A percentile compares a stretch with the other conserved stretches of the same genome.
These are phyloP conservation scores for Rana temporaria DNA, from an alignment of 2,113 vertebrate genomes.

Conservation along the genomic window DNA sequence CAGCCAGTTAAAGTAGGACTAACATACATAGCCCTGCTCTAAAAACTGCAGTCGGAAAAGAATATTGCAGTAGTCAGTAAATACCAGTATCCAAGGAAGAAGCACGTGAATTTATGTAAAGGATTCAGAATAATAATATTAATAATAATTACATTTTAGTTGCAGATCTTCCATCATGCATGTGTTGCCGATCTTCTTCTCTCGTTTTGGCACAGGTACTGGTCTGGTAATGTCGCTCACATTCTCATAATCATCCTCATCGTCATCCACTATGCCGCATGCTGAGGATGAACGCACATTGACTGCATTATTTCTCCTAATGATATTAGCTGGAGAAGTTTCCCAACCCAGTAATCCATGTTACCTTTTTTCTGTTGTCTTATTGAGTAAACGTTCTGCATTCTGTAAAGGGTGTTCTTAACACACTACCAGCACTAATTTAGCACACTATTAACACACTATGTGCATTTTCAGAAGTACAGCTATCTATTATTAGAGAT, in stretches of 20 bases:
- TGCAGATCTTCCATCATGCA: neutral
- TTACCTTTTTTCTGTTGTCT: neutral
- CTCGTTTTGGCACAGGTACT: neutral
- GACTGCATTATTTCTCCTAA: too few species aligned
- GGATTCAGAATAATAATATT: neutral
- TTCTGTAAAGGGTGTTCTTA: neutral
- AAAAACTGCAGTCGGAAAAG: too few species aligned
- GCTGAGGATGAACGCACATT: neutral
- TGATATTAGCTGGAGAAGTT: neutral
- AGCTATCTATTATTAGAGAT: too few species aligned
- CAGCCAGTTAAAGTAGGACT: too few species aligned
- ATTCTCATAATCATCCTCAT: slow-evolving; percentile 48
- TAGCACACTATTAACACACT: too few species aligned
- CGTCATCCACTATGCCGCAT: neutral
- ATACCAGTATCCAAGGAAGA: too few species aligned
- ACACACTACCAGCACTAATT: too few species aligned
- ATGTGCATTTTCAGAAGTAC: too few species aligned
- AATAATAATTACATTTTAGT: slow-evolving; percentile 26
- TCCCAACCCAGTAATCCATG: neutral
- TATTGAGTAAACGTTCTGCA: neutral
- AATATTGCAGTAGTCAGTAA: too few species aligned
- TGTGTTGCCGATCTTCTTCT: neutral
- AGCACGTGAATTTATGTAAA: neutral
- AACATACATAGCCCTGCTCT: too few species aligned
- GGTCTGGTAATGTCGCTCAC: neutral